These are phyloP conservation scores for Caretta caretta DNA, from an alignment of 2,113 vertebrate genomes.

Conservation along the genomic window DNA sequence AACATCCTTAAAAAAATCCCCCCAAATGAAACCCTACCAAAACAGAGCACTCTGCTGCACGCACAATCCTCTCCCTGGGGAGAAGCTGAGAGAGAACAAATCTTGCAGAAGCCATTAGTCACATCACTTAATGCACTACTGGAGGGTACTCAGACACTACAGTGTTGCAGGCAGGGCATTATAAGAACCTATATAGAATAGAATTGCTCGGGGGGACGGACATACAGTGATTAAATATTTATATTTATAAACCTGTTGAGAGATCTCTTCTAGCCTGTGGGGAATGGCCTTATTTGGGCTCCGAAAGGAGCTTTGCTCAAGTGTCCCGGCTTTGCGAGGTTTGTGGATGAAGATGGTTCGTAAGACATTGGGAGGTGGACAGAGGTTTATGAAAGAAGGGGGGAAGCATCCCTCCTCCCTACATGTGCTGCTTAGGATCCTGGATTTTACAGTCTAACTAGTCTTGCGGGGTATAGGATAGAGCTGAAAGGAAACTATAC, in stretches of 20 bases:
- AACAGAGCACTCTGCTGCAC: neutral
- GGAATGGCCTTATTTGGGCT: neutral
- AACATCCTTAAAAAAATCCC: neutral
- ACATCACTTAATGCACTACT: neutral
- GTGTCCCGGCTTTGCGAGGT: neutral
- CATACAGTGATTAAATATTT: neutral
- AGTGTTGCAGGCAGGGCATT: too few relatives aligned
- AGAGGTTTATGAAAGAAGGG: neutral
- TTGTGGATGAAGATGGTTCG: neutral
- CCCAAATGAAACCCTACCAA: neutral
- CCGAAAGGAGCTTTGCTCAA: neutral
- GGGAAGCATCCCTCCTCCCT: neutral
- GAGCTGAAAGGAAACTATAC: fast-evolving
- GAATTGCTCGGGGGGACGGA: neutral
- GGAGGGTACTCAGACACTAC: neutral
- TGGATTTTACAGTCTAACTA: neutral
- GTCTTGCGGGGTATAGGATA: fast-evolving
- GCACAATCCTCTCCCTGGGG: fast-evolving
- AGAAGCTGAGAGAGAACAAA: neutral
- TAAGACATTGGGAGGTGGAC: neutral
- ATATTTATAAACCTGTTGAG: too few relatives aligned
- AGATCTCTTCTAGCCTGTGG: neutral
- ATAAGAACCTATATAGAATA: neutral
- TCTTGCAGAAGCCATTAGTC: fast-evolving
- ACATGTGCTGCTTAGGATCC: neutral